Evolutionary conservation across 2,888 invertebrate species (phyloP), one percentile per base, ranked within the genome.

Genomic region (Drosophila cognata): DNA sequence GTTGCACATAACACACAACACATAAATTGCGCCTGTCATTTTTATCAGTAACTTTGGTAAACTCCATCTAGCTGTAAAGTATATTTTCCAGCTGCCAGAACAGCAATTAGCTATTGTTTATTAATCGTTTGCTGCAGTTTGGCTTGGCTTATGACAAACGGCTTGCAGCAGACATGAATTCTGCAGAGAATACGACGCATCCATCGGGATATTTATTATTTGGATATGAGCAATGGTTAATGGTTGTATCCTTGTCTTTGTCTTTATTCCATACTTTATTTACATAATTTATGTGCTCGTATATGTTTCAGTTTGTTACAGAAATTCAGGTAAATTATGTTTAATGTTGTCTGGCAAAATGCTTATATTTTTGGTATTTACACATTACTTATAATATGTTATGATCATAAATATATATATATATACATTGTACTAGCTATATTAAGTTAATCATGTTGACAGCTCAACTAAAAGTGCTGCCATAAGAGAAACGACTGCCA

Each of bases 31-130:
- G 29, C 1, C 36, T 78, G 74, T 56, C 56, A 55, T 57, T 77
- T 65, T 70, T 60, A 77, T 78, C 71, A 63, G 59, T 38, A 35
- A 29, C 21, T 71, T 70, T 58, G 63, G 18, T 51, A 71, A 71
- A 55, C 31, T 38, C 46, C 31, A 51, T 67, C 33, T 28, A 18
- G 57, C 29, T 21, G 10, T 31, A 29, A 56, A 56, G 41, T 52
- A 43, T 33, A 3, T 16, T 25, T 46, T 46, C 25, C 31, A 21
- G 36, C 29, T 33, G 52, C 43, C 53, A 28, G 31, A 50, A 33
- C 25, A 28, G 28, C 70, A 69, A 69, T 69, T 69, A 69, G 52
- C 28, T 2, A 21, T 11, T 11, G 38, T 36, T 52, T 58, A 36
- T 53, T 69, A 52, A 58, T 36, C 31, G 41, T 28, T 18, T 18